Evolutionary conservation across 2,113 vertebrate species (phyloP).

Genomic region (Nestor notabilis): DNA sequence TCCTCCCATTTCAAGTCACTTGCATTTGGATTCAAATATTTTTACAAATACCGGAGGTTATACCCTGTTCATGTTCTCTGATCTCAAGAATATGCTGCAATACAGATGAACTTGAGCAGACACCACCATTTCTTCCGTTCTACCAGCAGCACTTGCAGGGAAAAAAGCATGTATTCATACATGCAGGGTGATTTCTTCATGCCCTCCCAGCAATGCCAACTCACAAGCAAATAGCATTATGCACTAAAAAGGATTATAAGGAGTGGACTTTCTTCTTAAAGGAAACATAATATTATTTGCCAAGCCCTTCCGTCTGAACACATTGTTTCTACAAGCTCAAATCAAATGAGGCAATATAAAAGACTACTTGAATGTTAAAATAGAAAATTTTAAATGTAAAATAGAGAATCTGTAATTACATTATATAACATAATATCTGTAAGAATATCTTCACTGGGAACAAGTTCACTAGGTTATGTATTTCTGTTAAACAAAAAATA

Average conservation of each 20-base stretch:
- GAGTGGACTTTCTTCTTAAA: neutral
- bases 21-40: neutral
- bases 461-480: rapidly evolving
- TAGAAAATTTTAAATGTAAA: neutral
- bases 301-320: neutral
- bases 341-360: neutral
- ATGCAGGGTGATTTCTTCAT: neutral
- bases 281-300: neutral
- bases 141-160: neutral
- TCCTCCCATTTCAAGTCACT: neutral
- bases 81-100: neutral
- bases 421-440: rapidly evolving
- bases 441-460: neutral
- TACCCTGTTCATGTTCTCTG: rapidly evolving
- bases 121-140: neutral
- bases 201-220: neutral
- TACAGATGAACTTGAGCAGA: neutral
- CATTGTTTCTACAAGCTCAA: neutral
- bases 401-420: neutral
- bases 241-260: neutral
- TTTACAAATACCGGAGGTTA: no score
- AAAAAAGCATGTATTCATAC: neutral
- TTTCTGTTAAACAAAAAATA: neutral
- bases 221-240: neutral
- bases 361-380: neutral